Evolutionary conservation across 2,797 vertebrate genomes (phyloP).

Genomic region (Sternarchorhynchus goeldii): DNA sequence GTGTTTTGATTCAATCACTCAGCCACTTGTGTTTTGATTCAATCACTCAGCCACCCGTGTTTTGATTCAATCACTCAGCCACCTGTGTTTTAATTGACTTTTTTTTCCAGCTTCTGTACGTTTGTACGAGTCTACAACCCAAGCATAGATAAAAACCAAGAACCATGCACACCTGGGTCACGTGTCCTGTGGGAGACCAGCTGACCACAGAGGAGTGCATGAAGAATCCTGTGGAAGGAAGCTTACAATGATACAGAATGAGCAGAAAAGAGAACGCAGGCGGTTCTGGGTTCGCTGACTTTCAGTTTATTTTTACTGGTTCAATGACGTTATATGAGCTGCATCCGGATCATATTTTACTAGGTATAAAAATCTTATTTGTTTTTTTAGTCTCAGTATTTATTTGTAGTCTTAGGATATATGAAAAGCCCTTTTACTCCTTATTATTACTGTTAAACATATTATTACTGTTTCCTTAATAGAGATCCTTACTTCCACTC

Average conservation of each 20-base stretch:
- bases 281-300: neutral
- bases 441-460: too few species aligned
- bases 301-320: neutral
- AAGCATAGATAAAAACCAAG: neutral
- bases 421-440: too few species aligned
- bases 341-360: neutral
- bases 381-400: neutral
- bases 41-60: slow-evolving; percentile 31
- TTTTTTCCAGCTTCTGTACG: neutral
- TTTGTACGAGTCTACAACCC: neutral
- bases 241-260: neutral
- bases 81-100: neutral
- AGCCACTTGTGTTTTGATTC: slow-evolving; percentile 26
- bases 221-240: neutral
- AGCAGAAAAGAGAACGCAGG: neutral
- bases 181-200: too few species aligned
- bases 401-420: neutral
- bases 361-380: neutral
- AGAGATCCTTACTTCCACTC: too few species aligned
- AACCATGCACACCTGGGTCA: too few species aligned
- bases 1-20: slow-evolving; percentile 30
- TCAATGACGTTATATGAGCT: neutral
- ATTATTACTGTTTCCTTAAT: too few species aligned
- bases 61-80: slow-evolving; percentile 26
- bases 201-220: too few species aligned